Evolutionary conservation across 2,113 vertebrate genomes (phyloP).

Genomic region (Scophthalmus maximus): DNA sequence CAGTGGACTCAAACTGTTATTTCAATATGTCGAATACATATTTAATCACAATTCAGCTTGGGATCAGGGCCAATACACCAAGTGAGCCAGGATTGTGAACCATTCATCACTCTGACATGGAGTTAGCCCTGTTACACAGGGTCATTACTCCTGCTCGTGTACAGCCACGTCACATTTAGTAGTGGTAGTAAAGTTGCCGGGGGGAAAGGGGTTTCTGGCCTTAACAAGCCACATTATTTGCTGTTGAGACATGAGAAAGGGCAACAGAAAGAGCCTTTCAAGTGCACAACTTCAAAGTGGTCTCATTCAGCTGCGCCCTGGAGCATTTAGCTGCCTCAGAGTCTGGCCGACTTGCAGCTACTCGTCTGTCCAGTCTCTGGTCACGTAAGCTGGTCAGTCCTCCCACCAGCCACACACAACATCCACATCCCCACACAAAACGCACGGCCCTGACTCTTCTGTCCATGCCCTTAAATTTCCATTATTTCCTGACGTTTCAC

Average conservation of each 20-base stretch:
- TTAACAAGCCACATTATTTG: constrained; percentile 17
- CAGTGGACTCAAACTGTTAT: no score
- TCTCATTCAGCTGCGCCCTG: constrained; percentile 28
- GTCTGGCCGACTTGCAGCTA: neutral
- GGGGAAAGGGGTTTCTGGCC: neutral
- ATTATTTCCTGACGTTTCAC: neutral
- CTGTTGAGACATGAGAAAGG: constrained; percentile 10
- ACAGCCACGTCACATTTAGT: no score
- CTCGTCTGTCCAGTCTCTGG: constrained; percentile 8
- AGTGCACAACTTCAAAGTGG: constrained; percentile 28
- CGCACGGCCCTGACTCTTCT: neutral
- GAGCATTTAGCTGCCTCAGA: neutral
- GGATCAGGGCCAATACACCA: no score
- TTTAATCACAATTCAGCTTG: no score
- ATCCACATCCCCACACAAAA: neutral
- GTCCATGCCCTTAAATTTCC: neutral
- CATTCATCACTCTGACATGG: no score
- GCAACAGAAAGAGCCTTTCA: constrained; percentile 9
- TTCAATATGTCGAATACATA: no score
- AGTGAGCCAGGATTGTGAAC: no score
- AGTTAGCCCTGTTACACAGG: neutral
- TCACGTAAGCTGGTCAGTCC: constrained; percentile 11
- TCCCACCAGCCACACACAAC: neutral
- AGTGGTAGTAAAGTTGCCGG: neutral
- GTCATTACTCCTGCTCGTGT: neutral